phyloP scores from a whole-genome alignment of 2,797 vertebrate species.

The Syncerus caffer region DNA sequence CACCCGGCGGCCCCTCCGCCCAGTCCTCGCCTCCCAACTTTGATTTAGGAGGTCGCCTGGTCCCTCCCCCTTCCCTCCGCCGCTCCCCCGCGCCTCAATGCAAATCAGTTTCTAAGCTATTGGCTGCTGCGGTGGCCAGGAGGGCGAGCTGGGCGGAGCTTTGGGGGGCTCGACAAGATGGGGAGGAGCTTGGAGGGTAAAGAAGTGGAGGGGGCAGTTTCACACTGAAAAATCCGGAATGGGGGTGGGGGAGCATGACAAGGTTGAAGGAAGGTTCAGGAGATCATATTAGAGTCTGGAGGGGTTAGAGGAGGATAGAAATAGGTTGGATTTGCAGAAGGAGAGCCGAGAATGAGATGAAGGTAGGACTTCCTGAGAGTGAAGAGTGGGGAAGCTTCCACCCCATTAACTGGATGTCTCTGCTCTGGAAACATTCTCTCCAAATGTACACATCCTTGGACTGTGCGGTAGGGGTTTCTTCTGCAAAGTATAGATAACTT shows the following conservation, averaged over 20 bases:
- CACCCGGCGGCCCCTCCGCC: conserved; percentile 69
- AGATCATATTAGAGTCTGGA: background rate
- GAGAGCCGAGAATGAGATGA: background rate
- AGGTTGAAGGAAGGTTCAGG: background rate
- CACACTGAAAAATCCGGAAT: background rate
- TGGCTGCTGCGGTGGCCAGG: conserved; percentile 52
- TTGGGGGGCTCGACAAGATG: conserved; percentile 17
- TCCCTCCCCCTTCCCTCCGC: conserved; percentile 55
- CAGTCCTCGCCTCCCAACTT: conserved; percentile 74
- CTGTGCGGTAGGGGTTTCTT: background rate
- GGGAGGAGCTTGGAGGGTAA: conserved; percentile 32
- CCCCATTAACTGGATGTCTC: background rate
- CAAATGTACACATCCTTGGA: background rate
- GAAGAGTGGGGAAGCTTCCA: background rate
- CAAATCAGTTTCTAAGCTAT: conserved; percentile 64
- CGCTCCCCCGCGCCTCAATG: conserved; percentile 53
- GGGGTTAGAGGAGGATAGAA: background rate
- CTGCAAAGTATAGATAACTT: background rate
- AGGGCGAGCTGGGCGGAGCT: conserved; percentile 45
- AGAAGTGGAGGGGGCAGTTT: background rate
- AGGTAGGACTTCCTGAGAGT: conserved; percentile 24
- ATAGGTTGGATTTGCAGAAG: background rate
- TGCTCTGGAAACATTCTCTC: background rate
- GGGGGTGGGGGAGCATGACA: background rate
- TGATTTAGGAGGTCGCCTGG: conserved; percentile 72